Evolutionary conservation across 1,140 invertebrate genomes (phyloP).

Genomic region (Sminthurides bifidus): DNA sequence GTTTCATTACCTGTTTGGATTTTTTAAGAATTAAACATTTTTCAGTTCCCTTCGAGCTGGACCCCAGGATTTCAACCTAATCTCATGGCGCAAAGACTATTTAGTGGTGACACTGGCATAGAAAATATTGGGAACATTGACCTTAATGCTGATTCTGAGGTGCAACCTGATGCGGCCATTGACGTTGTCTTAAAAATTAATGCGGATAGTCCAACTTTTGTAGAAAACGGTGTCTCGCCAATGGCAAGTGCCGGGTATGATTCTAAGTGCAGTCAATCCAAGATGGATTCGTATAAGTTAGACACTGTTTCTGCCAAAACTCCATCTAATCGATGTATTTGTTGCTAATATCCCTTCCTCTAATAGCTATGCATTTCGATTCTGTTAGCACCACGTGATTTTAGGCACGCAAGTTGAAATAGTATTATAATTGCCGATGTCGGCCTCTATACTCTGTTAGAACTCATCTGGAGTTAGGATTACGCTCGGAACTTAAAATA

Average conservation of each 20-base stretch:
- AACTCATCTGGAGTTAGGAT: too few relatives aligned
- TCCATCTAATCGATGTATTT: not conserved
- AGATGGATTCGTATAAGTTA: not conserved
- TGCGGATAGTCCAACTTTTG: not conserved
- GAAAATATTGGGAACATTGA: too few relatives aligned
- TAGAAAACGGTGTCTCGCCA: not conserved
- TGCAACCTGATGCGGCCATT: too few relatives aligned
- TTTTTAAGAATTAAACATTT: not conserved
- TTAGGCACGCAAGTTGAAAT: too few relatives aligned
- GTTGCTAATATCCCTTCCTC: not conserved
- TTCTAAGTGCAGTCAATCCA: too few relatives aligned
- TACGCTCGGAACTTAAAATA: too few relatives aligned
- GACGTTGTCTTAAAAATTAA: not conserved
- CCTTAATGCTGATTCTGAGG: too few relatives aligned
- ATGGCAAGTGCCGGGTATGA: not conserved
- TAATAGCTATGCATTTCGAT: too few relatives aligned
- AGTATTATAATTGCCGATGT: too few relatives aligned
- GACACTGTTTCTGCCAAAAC: not conserved
- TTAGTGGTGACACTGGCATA: slow-evolving; percentile 14
- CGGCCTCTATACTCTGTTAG: too few relatives aligned
- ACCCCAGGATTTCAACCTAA: slow-evolving; percentile 58
- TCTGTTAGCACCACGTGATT: too few relatives aligned
- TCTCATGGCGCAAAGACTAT: slow-evolving; percentile 22
- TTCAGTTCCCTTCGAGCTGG: not conserved
- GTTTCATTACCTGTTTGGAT: not conserved